A percentile compares a stretch with the other conserved stretches of the same genome.
These are phyloP conservation scores for Hemicrepidius hirtus DNA, from an alignment of 2,888 invertebrate species.

Conservation along the genomic window DNA sequence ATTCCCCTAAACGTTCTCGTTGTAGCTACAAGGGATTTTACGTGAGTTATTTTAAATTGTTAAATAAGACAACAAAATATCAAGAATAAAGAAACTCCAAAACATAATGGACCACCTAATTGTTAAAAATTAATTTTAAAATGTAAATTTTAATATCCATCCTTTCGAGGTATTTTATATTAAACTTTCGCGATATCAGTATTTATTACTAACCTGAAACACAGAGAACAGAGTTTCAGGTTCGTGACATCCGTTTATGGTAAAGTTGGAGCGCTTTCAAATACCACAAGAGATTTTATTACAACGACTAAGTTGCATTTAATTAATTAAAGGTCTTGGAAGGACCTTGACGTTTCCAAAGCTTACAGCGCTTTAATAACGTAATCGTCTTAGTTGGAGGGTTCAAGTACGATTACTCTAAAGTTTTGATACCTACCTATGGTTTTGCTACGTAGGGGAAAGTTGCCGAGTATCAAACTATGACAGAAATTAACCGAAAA, in stretches of 20 bases:
- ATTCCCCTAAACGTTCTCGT: not conserved
- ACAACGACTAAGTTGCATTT: conserved; percentile 24
- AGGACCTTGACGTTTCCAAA: conserved; percentile 26
- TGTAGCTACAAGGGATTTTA: no score
- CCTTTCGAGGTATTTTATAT: no score
- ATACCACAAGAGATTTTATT: conserved; percentile 26
- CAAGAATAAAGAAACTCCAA: no score
- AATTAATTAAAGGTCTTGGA: conserved; percentile 29
- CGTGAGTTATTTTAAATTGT: no score
- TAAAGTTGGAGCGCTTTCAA: conserved; percentile 18
- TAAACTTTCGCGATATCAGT: not conserved
- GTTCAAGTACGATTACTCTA: conserved; percentile 20
- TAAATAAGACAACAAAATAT: no score
- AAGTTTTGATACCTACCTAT: conserved; percentile 10
- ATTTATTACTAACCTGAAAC: not conserved
- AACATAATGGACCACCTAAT: no score
- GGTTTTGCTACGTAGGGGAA: not conserved
- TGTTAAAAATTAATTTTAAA: no score
- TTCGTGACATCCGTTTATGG: conserved; percentile 28
- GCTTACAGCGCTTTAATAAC: conserved; percentile 28
- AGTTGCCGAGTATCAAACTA: not conserved
- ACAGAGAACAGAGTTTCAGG: not conserved
- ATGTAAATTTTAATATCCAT: no score
- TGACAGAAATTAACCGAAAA: not conserved
- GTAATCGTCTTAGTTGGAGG: conserved; percentile 23